These are phyloP conservation scores for Thunnus maccoyii DNA, from an alignment of 2,113 vertebrate species.

Conservation along the genomic window DNA sequence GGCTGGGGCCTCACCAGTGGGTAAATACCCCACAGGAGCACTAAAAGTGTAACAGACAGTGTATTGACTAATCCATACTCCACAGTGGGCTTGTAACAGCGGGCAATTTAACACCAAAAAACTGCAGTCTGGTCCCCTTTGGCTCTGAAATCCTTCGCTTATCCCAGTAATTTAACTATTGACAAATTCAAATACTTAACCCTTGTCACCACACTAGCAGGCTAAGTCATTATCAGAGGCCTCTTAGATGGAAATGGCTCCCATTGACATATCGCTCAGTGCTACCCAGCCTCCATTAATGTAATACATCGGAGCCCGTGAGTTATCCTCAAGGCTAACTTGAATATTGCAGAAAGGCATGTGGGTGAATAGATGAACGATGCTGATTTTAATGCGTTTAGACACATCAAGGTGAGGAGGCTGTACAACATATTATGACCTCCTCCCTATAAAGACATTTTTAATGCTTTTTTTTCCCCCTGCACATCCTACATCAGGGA, in stretches of 20 bases:
- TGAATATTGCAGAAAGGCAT: conserved; percentile 18
- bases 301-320: conserved; percentile 12
- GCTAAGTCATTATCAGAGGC: conserved; percentile 17
- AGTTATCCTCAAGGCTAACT: conserved; percentile 27
- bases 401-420: conserved; percentile 28
- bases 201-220: conserved; percentile 12
- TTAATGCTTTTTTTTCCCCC: neutral
- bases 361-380: neutral
- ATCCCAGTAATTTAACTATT: conserved; percentile 13
- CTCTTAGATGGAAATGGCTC: conserved; percentile 32
- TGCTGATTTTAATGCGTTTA: neutral
- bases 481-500: conserved; percentile 9
- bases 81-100: conserved; percentile 28
- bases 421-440: neutral
- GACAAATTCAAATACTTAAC: conserved; percentile 48
- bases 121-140: neutral
- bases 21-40: conserved; percentile 62
- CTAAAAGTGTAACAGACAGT: conserved; percentile 32
- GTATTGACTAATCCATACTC: conserved; percentile 55
- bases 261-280: neutral
- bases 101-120: conserved; percentile 30
- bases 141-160: conserved; percentile 45
- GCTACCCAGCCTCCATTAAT: conserved; percentile 23
- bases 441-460: neutral
- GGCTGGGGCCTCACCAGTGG: conserved; percentile 42